Evolutionary conservation across 1,140 invertebrate species (phyloP).

Genomic region (Brachionus koreanus): DNA sequence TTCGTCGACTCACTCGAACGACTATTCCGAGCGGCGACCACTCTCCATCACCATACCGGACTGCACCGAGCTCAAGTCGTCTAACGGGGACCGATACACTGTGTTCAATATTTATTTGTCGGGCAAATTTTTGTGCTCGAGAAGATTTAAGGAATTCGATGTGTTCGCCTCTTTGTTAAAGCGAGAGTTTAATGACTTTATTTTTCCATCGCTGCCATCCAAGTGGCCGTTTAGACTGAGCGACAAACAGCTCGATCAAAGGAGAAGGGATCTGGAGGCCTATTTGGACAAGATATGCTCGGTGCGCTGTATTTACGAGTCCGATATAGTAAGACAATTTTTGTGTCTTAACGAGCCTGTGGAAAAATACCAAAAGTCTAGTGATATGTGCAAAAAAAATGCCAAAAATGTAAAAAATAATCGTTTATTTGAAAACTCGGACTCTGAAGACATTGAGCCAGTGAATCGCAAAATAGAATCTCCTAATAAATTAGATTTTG

Average conservation of each 20-base stretch:
- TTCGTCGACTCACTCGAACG: conserved; percentile 78
- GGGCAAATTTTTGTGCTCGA: conserved; percentile 75
- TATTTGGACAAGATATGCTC: conserved; percentile 74
- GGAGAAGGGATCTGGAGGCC: conserved; percentile 86
- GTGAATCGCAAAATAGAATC: background rate
- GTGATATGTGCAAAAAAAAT: background rate
- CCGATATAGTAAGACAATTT: conserved; percentile 94
- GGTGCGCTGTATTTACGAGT: conserved; percentile 92
- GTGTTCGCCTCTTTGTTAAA: conserved; percentile 82
- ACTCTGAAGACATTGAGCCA: background rate
- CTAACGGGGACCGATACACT: conserved; percentile 67
- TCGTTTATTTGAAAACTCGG: background rate
- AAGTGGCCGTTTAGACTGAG: conserved; percentile 95
- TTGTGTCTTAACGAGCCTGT: conserved; percentile 56
- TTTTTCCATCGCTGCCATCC: conserved; percentile 93
- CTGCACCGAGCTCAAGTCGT: conserved; percentile 74
- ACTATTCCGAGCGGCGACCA: conserved; percentile 95
- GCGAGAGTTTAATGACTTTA: conserved; percentile 93
- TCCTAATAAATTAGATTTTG: background rate
- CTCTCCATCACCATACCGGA: conserved; percentile 96
- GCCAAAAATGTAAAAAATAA: background rate
- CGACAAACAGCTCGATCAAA: conserved; percentile 90
- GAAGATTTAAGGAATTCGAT: conserved; percentile 90
- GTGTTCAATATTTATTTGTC: conserved; percentile 99
- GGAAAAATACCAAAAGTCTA: background rate